Percentiles rank a stretch among this genome's conserved stretches.
Evolutionary conservation across 2,888 invertebrate species (phyloP).

Genomic region (Colletes collaris): DNA sequence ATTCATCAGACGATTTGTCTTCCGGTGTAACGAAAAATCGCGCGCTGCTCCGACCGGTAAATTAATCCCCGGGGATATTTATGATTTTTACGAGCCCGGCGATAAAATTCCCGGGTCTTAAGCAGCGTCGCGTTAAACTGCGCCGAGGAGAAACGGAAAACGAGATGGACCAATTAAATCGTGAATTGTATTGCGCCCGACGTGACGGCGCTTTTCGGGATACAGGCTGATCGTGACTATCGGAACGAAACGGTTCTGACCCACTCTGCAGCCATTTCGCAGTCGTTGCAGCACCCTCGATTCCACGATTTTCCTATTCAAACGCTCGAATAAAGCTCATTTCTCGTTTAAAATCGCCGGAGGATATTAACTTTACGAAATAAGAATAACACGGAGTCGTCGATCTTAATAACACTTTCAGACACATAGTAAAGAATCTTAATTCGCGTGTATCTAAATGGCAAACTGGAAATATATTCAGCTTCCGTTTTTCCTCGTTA

Average conservation of each 20-base stretch:
- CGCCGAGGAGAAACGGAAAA: not conserved
- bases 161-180: conserved; percentile 8
- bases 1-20: conserved; percentile 36
- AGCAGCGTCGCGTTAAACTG: not conserved
- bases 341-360: too few relatives aligned
- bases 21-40: conserved; percentile 29
- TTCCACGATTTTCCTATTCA: too few relatives aligned
- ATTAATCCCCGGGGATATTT: conserved; percentile 29
- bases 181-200: conserved; percentile 3
- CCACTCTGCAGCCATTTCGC: too few relatives aligned
- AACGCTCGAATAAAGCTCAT: too few relatives aligned
- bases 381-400: too few relatives aligned
- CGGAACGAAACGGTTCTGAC: not conserved
- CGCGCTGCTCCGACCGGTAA: conserved; percentile 7
- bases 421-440: too few relatives aligned
- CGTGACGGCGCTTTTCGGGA: not conserved
- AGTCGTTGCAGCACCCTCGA: too few relatives aligned
- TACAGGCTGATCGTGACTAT: not conserved
- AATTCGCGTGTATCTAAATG: too few relatives aligned
- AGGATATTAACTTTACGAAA: too few relatives aligned
- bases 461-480: too few relatives aligned
- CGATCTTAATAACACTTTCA: too few relatives aligned
- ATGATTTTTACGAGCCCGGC: conserved; percentile 22
- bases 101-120: conserved; percentile 22
- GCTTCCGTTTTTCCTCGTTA: too few relatives aligned